Percentiles rank a stretch among this genome's conserved stretches.
These are phyloP conservation scores for Paralichthys olivaceus DNA, from an alignment of 2,113 vertebrate genomes.

Conservation along the genomic window DNA sequence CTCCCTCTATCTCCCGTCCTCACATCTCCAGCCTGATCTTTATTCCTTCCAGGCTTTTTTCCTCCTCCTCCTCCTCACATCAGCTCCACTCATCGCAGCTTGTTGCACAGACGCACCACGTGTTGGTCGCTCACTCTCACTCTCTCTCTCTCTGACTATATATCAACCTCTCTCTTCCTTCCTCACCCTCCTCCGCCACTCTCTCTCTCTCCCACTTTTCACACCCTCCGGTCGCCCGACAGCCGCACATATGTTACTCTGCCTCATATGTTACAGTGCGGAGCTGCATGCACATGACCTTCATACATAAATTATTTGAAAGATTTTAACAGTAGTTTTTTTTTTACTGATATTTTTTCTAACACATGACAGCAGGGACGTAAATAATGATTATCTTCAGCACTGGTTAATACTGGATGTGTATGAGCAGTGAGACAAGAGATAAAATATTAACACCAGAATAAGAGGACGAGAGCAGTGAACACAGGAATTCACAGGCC, in stretches of 20 bases:
- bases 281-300: not conserved
- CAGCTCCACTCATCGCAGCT: constrained; percentile 54
- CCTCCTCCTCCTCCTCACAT: constrained; percentile 17
- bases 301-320: not conserved
- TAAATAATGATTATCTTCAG: too few species aligned
- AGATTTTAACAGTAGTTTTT: too few species aligned
- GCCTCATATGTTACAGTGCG: constrained; percentile 2
- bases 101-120: constrained; percentile 48
- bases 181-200: not conserved
- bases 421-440: too few species aligned
- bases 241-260: constrained; percentile 34
- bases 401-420: too few species aligned
- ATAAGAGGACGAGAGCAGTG: too few species aligned
- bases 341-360: too few species aligned
- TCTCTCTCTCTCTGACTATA: not conserved
- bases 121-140: constrained; percentile 22
- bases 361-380: too few species aligned
- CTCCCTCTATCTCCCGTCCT: constrained; percentile 35
- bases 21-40: constrained; percentile 50
- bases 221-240: constrained; percentile 17
- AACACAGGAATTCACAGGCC: too few species aligned
- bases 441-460: too few species aligned
- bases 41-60: constrained; percentile 44
- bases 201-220: constrained; percentile 18
- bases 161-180: not conserved